Percentiles rank a stretch among this genome's conserved stretches.
Conservation (phyloP, 2,888 invertebrate species). For the Terebella lapidaria region DNA sequence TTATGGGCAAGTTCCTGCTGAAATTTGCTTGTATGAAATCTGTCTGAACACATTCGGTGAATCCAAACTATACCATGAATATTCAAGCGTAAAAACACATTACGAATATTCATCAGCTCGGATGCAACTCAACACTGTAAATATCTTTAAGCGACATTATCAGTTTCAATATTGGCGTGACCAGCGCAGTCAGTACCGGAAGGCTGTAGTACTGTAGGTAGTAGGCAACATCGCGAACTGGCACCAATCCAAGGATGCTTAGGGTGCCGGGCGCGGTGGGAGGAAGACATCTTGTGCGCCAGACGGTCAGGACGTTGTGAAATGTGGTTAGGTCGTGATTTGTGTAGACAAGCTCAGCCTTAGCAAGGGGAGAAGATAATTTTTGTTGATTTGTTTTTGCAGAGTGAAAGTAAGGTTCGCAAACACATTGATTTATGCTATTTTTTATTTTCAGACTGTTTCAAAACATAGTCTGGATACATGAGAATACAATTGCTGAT, state of each 20-base stretch:
- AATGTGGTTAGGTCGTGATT: constrained; percentile 30
- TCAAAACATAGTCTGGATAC: no score
- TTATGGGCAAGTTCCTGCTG: no score
- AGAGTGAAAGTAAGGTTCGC: not conserved
- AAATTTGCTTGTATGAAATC: no score
- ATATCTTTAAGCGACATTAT: constrained; percentile 33
- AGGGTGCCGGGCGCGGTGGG: constrained; percentile 35
- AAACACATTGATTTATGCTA: not conserved
- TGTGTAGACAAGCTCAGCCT: constrained; percentile 31
- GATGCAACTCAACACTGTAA: constrained; percentile 24
- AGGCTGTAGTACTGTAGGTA: constrained; percentile 48
- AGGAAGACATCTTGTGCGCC: constrained; percentile 39
- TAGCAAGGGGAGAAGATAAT: constrained; percentile 25
- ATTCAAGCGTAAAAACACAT: no score
- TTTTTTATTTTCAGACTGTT: no score
- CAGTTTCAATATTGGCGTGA: constrained; percentile 40
- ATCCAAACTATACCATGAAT: no score
- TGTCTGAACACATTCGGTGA: no score
- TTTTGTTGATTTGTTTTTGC: not conserved
- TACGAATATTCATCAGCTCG: no score
- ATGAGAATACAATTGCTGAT: no score
- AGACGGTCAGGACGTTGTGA: constrained; percentile 34
- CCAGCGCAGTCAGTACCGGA: constrained; percentile 39
- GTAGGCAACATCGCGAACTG: constrained; percentile 37
- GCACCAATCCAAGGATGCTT: constrained; percentile 34